These are phyloP conservation scores for Piscicola geometra DNA, from an alignment of 2,888 invertebrate species.

Conservation along the genomic window DNA sequence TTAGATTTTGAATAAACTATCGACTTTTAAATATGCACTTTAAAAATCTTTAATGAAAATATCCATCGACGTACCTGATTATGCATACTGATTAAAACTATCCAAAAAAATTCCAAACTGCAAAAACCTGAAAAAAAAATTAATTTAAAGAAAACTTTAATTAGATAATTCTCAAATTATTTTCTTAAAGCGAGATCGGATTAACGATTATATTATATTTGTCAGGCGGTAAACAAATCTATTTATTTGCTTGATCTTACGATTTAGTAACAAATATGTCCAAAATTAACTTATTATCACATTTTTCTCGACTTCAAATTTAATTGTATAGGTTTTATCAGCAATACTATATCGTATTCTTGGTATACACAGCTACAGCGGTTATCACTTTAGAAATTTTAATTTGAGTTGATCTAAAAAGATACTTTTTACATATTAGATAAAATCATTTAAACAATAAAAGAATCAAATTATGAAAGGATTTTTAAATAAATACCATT, in stretches of 20 bases:
- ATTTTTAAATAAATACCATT: conserved; percentile 7
- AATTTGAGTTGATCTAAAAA: neutral
- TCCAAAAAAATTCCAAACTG: conserved; percentile 1
- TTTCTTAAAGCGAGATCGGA: neutral
- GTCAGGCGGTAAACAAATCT: conserved; percentile 1
- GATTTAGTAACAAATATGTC: neutral
- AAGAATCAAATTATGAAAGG: neutral
- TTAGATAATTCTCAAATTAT: neutral
- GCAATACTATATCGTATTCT: conserved; percentile 12
- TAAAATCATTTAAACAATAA: conserved; percentile 2
- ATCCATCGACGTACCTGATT: conserved; percentile 17
- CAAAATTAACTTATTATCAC: neutral
- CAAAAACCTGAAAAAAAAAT: conserved; percentile 20
- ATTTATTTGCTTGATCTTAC: neutral
- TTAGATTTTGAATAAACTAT: too few species aligned
- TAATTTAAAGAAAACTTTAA: neutral
- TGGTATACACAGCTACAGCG: conserved; percentile 11
- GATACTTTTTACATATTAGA: neutral
- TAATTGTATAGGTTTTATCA: neutral
- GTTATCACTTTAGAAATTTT: neutral
- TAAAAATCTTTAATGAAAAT: neutral
- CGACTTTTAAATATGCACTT: too few species aligned
- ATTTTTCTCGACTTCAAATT: neutral
- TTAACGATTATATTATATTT: conserved; percentile 9
- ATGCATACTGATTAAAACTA: conserved; percentile 10